Conservation (phyloP, 1,140 invertebrate genomes). For the Lutraria rhynchaena region DNA sequence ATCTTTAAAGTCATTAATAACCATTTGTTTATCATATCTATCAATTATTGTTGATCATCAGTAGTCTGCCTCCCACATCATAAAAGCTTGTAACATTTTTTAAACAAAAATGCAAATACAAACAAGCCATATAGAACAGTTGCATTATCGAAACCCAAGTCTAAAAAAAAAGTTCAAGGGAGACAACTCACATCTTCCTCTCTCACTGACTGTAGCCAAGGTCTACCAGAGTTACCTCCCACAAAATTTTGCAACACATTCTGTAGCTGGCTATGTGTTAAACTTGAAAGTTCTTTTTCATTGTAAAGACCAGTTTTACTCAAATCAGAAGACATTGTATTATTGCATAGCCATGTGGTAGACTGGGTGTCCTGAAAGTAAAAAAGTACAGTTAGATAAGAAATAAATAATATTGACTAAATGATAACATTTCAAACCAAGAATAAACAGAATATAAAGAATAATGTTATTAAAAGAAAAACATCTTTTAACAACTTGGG, state of each 20-base stretch:
- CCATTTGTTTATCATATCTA: too few species aligned
- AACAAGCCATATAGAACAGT: too few species aligned
- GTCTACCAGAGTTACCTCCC: conserved; percentile 43
- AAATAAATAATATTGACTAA: background rate
- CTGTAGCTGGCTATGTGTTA: conserved; percentile 55
- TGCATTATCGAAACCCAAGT: too few species aligned
- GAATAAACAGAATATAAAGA: too few species aligned
- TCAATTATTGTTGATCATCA: too few species aligned
- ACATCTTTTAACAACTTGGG: too few species aligned
- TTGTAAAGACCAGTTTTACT: conserved; percentile 47
- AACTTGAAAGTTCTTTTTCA: conserved; percentile 50
- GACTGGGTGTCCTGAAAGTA: conserved; percentile 58
- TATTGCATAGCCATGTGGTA: conserved; percentile 50
- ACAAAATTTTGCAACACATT: conserved; percentile 33
- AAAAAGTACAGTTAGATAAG: conserved; percentile 7
- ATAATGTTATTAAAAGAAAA: too few species aligned
- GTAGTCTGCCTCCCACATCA: too few species aligned
- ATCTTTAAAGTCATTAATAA: too few species aligned
- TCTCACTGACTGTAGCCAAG: conserved; percentile 51
- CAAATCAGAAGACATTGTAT: conserved; percentile 46
- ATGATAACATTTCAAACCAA: conserved; percentile 2
- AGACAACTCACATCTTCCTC: conserved; percentile 53
- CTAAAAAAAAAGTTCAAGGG: conserved; percentile 4
- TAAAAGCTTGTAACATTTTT: too few species aligned
- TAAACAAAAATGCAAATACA: too few species aligned